Base-by-base conservation (phyloP, 2,113 vertebrate genomes). In the Willisornis vidua region DNA sequence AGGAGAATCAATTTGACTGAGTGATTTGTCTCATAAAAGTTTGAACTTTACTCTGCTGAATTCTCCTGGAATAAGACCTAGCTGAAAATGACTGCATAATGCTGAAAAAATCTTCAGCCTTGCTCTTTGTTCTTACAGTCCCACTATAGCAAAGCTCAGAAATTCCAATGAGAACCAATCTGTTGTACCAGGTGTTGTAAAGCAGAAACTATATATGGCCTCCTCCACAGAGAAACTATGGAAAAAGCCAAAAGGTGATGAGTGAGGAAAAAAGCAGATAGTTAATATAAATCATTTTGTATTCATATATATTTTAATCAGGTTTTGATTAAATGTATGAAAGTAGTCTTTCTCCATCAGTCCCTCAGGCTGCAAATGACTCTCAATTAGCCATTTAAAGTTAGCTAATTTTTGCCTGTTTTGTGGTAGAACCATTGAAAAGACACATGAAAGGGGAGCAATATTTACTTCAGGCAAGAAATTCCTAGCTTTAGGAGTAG, bases 351-450 rank as follows among this genome's bases (percentile, higher is more conserved):
- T 91, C 85, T 80, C 33, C 33, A 37, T 86, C 58, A 85, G 59
- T 88, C 63, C 90, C 82, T 94, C 79, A 52, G 79, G 88, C 93
- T 84, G 28, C 65, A 92, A 96, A 90, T 57, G 55, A 74, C 45
- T 90, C 85, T 68, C 68, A 90, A 85, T 77, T 91, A 94, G 78
- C 35, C 76, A 88, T 83, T 95, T 88, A 91, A 92, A 95, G 55
- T 93, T 93, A 83, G 85, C 65, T 93, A 96, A 92, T 96, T 95
- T 94, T 90, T 93, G 71, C 93, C 91, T 88, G 57, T 45, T 91
- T 96, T 96, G 92, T 96, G 93, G 90, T 77, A 92, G 52, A 94
- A 68, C n/a, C 90, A 78, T 81, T 75, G 87, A 94, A 88, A 39
- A 88, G 45, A 90, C 75, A 94, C 72, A 90, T 92, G 87, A 94